Percentiles rank a stretch among this genome's conserved stretches.
Conservation (phyloP, 1,140 invertebrate genomes). For the Daktulosphaira vitifoliae region DNA sequence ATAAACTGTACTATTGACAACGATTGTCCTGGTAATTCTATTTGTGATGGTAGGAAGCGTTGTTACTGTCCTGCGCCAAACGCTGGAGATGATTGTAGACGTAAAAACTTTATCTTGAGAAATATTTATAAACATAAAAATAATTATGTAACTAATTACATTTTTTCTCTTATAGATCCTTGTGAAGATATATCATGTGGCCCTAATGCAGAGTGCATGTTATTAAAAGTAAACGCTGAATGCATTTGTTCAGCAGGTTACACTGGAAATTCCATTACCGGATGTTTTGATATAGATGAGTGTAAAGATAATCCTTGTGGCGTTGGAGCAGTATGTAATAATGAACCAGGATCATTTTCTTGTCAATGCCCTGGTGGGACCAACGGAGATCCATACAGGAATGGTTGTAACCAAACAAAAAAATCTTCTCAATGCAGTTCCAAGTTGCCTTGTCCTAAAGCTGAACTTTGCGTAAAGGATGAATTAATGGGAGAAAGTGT, state of each 20-base stretch:
- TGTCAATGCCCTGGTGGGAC: constrained; percentile 75
- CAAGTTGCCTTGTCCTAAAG: constrained; percentile 64
- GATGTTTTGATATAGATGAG: constrained; percentile 81
- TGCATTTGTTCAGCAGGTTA: constrained; percentile 73
- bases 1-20: constrained; percentile 62
- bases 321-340: constrained; percentile 72
- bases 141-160: not conserved
- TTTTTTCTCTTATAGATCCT: constrained; percentile 61
- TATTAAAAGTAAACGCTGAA: constrained; percentile 70
- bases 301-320: constrained; percentile 69
- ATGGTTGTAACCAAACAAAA: constrained; percentile 53
- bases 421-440: constrained; percentile 57
- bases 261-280: constrained; percentile 54
- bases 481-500: constrained; percentile 62
- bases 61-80: constrained; percentile 85
- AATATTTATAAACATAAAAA: constrained; percentile 5
- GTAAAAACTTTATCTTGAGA: constrained; percentile 50
- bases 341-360: constrained; percentile 72
- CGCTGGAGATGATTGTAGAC: constrained; percentile 80
- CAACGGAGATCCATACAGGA: constrained; percentile 59
- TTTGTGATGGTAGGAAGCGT: constrained; percentile 64
- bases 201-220: constrained; percentile 79
- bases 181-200: constrained; percentile 78
- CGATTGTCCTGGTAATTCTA: constrained; percentile 82
- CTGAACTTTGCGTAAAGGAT: constrained; percentile 74